Evolutionary conservation across 2,113 vertebrate species (phyloP).

Genomic region (Misgurnus mizolepis): DNA sequence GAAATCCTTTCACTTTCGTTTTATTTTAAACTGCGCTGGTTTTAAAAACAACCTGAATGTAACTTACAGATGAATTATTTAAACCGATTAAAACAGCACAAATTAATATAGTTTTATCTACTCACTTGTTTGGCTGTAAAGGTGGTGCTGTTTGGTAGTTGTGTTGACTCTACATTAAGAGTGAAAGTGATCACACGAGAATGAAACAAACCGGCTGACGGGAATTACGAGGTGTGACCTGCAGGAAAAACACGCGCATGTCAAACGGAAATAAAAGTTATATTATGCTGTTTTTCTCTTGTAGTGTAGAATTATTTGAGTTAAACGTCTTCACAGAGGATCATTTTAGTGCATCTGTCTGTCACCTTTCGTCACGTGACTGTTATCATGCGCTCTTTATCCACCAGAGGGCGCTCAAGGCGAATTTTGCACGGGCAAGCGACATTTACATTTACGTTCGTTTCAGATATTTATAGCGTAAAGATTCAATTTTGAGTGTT

Average conservation of each 20-base stretch:
- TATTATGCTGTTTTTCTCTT: background rate
- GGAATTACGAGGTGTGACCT: background rate
- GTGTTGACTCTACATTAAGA: background rate
- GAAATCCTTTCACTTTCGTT: conserved; percentile 15
- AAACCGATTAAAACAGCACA: too few species aligned
- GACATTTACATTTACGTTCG: too few species aligned
- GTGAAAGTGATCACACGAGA: conserved; percentile 1
- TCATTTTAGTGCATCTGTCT: too few species aligned
- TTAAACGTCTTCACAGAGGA: too few species aligned
- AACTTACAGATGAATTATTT: background rate
- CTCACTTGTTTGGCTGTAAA: background rate
- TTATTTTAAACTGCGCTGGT: background rate
- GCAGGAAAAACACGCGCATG: background rate
- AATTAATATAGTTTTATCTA: background rate
- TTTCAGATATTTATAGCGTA: too few species aligned
- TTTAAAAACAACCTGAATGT: background rate
- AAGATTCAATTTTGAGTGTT: too few species aligned
- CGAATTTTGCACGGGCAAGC: background rate
- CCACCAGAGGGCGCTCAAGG: background rate
- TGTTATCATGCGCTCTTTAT: background rate
- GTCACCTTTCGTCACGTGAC: background rate
- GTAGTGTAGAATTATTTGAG: too few species aligned
- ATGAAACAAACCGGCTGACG: too few species aligned
- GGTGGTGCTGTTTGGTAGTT: background rate
- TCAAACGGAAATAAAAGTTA: background rate